Evolutionary conservation across 2,113 vertebrate genomes (phyloP), one percentile per base, ranked within the genome.

Genomic region (Ornithorhynchus anatinus): DNA sequence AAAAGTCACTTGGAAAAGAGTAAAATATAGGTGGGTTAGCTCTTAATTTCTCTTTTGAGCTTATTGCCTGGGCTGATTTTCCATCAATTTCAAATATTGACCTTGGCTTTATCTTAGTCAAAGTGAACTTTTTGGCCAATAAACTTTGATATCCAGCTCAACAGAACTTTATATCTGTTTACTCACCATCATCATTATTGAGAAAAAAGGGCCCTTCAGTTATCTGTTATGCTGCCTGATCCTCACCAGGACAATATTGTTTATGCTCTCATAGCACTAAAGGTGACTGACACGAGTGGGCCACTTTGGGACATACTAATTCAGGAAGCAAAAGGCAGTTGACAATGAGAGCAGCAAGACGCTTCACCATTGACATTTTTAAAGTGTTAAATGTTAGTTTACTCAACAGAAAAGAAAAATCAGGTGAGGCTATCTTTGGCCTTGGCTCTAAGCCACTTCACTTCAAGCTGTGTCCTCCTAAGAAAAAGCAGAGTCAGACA

Each of bases 171-270:
- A 53, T 2, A 62, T 7, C 12, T 50, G 10, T 51, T 72, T 72
- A 36, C 15, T 27, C 17, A 8, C 44, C 31, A 14, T 16, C 10
- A 45, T 45, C n/a, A 43, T 39, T 22, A 7, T 61, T 80, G 58
- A 39, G 7, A 69, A 17, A 63, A 38, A 84, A 74, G 82, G 82
- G 59, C 22, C 61, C 44, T 44, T 0, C 71, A 74, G 59, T 81
- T 57, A 77, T 74, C 52, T 80, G 42, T 72, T 70, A 56, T 51
- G 69, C 29, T 20, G 38, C 3, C 19, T 77, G 37, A 14, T 66
- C 45, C 68, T 75, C 66, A 43, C 68, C 74, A 77, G 52, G 9
- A n/a, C n/a, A n/a, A n/a, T n/a, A n/a, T n/a, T n/a, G n/a, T n/a
- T n/a, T n/a, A n/a, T n/a, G n/a, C n/a, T n/a, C n/a, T n/a, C n/a